phyloP scores from a whole-genome alignment of 2,888 invertebrate genomes.

The Cryptocephalus primarius region DNA sequence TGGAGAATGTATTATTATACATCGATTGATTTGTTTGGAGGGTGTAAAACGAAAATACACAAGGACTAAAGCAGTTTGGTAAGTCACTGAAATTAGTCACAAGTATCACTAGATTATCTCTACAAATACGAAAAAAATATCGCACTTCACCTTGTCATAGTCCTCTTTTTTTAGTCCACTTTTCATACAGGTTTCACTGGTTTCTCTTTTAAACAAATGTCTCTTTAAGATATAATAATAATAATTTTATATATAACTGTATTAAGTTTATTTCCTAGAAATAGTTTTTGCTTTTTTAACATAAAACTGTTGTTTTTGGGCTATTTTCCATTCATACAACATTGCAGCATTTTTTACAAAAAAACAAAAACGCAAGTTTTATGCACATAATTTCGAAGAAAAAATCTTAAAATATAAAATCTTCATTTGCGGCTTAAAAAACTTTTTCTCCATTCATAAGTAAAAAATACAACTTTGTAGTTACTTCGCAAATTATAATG shows the following conservation, averaged over 20 bases:
- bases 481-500: conserved; percentile 21
- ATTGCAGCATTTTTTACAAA: conserved; percentile 30
- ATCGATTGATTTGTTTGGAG: not conserved
- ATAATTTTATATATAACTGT: conserved; percentile 26
- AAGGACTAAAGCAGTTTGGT: conserved; percentile 18
- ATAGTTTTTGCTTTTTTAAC: conserved; percentile 20
- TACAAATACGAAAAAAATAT: conserved; percentile 28
- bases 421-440: conserved; percentile 14
- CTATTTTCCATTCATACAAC: conserved; percentile 28
- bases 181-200: conserved; percentile 22
- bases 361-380: conserved; percentile 14
- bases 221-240: conserved; percentile 23
- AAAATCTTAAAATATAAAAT: conserved; percentile 20
- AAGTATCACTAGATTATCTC: conserved; percentile 34
- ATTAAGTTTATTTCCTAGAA: conserved; percentile 29
- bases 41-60: conserved; percentile 14
- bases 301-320: conserved; percentile 29
- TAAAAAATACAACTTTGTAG: conserved; percentile 21
- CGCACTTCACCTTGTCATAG: conserved; percentile 35
- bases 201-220: conserved; percentile 23
- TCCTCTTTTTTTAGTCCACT: conserved; percentile 24
- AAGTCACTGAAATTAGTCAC: conserved; percentile 35
- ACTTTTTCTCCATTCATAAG: conserved; percentile 13
- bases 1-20: no score
- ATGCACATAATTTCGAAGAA: conserved; percentile 13